A percentile compares a stretch with the other conserved stretches of the same genome.
Evolutionary conservation across 2,888 invertebrate genomes (phyloP).

Genomic region (Brenthis ino): DNA sequence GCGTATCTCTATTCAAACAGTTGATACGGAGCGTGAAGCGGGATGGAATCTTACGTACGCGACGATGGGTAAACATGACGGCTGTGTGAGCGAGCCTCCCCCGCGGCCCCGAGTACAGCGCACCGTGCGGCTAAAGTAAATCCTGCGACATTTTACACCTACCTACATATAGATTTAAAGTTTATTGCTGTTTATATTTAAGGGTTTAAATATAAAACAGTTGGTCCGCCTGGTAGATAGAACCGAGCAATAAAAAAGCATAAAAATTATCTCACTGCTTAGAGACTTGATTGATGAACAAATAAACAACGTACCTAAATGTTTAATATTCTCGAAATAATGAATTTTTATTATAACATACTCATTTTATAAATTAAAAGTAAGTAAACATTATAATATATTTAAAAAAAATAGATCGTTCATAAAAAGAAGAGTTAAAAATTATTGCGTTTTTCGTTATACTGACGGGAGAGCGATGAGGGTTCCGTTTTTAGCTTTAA

Average conservation of each 20-base stretch:
- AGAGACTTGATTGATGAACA: no score
- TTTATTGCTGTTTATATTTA: neutral
- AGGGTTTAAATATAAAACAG: no score
- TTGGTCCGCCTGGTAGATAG: no score
- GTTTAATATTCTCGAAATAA: no score
- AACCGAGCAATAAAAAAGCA: no score
- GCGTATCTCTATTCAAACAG: slow-evolving; percentile 81
- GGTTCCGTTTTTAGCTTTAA: slow-evolving; percentile 45
- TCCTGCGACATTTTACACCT: slow-evolving; percentile 24
- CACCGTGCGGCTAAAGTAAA: slow-evolving; percentile 33
- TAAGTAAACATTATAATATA: no score
- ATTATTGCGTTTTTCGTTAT: neutral
- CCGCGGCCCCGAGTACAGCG: slow-evolving; percentile 16
- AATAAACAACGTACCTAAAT: no score
- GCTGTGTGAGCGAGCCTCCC: slow-evolving; percentile 34
- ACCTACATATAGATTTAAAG: slow-evolving; percentile 1
- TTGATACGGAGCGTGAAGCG: slow-evolving; percentile 72
- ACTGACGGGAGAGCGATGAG: slow-evolving; percentile 37
- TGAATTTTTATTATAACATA: no score
- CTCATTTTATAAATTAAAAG: no score
- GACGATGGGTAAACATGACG: slow-evolving; percentile 70
- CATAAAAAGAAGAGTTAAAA: neutral
- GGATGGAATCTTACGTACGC: slow-evolving; percentile 69
- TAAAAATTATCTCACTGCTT: no score
- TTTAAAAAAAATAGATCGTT: no score